Evolutionary conservation across 2,113 vertebrate genomes (phyloP), one percentile per base, ranked within the genome.

Genomic region (Mesitornis unicolor): DNA sequence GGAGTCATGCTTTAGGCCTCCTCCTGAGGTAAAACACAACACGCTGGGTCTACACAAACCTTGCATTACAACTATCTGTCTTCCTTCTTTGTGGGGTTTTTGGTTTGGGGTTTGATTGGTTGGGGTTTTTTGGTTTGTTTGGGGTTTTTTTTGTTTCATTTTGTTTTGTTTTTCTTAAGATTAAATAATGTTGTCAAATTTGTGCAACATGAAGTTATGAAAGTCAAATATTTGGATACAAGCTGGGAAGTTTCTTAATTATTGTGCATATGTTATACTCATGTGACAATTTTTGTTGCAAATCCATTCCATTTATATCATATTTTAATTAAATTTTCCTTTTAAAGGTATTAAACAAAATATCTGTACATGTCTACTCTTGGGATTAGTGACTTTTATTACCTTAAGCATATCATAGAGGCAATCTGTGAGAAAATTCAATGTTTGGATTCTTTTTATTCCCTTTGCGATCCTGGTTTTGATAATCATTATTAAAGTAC

Each of bases 301-400:
- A 82, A 93, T 5, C 5, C 17, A 36, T 12, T 73, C 51, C 12
- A 28, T 93, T 87, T 77, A 80, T 77, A 54, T 36, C 2, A 31
- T 53, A 40, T 83, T 91, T 97, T 93, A 94, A 96, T 95, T 89
- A 95, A 91, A 79, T 40, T 4, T 48, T 68, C 60, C 25, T 93
- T 89, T 88, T 70, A 40, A 80, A 94, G 18, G 50, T 88, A 77
- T 81, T 88, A 89, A 81, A 92, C 47, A 59, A 70, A 56, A 79
- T 79, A 83, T 57, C 75, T 43, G 87, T 88, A 43, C n/a, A 40
- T 74, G 28, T 6, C 31, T 90, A 10, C 73, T 82, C 68, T 63
- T 63, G 95, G 76, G 95, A 92, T 92, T 87, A 79, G 57, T 92
- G 61, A 88, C 24, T 97, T 97, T 94, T 95, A 91, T 92, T 95